Percentiles rank a stretch among this genome's conserved stretches.
These are phyloP conservation scores for Caenorhabditis afra DNA, from an alignment of 2,888 invertebrate genomes.

Conservation along the genomic window DNA sequence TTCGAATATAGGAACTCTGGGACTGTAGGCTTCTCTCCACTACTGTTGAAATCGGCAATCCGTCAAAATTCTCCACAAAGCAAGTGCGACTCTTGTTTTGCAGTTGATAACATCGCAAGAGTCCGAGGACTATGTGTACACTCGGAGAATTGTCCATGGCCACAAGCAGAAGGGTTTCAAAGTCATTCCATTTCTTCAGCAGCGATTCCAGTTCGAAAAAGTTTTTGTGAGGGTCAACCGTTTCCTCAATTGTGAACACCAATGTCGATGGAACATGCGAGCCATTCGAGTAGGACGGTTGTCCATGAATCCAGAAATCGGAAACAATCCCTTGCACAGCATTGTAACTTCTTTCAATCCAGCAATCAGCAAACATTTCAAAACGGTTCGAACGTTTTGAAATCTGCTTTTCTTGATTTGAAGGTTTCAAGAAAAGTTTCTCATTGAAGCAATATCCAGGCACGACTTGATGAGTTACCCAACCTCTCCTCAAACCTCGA, in stretches of 20 bases:
- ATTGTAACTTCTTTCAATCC: neutral
- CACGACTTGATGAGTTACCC: conserved; percentile 26
- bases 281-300: too few species aligned
- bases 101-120: conserved; percentile 39
- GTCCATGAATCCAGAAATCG: too few species aligned
- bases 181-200: neutral
- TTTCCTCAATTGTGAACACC: neutral
- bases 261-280: neutral
- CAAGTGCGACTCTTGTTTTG: neutral
- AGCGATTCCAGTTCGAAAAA: conserved; percentile 21
- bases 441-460: conserved; percentile 66
- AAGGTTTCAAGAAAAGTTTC: conserved; percentile 13
- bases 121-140: conserved; percentile 25
- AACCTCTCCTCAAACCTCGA: neutral
- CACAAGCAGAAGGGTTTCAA: conserved; percentile 10
- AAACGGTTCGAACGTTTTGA: neutral
- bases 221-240: conserved; percentile 3
- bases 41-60: neutral
- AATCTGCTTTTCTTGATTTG: neutral
- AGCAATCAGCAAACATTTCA: conserved; percentile 13
- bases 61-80: conserved; percentile 52
- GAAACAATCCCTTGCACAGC: neutral
- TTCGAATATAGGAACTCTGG: neutral
- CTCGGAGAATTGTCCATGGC: conserved; percentile 13
- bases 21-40: neutral